These are phyloP conservation scores for Theonella swinhoei DNA, from an alignment of 37 sponge, comb jelly and placozoan genomes.

Conservation along the genomic window DNA sequence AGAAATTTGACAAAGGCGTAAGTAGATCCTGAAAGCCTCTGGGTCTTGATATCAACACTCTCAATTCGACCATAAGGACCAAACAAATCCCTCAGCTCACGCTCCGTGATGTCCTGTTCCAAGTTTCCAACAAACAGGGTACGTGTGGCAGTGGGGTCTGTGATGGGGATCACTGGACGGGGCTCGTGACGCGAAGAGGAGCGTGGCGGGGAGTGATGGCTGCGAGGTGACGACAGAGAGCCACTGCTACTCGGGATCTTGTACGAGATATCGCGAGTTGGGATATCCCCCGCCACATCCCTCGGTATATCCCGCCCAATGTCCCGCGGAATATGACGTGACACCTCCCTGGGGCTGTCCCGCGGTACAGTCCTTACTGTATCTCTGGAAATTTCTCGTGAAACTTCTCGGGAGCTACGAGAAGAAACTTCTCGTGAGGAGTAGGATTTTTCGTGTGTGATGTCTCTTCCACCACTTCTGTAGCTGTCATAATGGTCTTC, in stretches of 20 bases:
- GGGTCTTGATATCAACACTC: conserved; percentile 87
- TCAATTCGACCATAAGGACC: conserved; percentile 86
- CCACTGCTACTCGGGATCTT: neutral
- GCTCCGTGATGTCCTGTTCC: conserved; percentile 77
- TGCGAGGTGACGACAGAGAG: neutral
- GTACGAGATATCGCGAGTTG: conserved; percentile 29
- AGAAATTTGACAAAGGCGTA: conserved; percentile 95
- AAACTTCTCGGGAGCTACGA: neutral
- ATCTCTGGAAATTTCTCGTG: neutral
- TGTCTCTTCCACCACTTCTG: neutral
- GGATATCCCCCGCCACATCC: neutral
- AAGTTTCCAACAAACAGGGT: conserved; percentile 97
- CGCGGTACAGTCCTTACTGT: too few relatives aligned
- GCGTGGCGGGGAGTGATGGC: conserved; percentile 13
- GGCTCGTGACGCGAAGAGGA: neutral
- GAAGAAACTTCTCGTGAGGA: neutral
- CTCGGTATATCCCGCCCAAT: neutral
- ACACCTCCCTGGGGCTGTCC: neutral
- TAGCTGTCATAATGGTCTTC: neutral
- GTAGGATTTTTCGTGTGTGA: neutral
- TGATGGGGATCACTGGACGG: conserved; percentile 9
- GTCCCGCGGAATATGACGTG: neutral
- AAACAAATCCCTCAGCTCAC: conserved; percentile 85
- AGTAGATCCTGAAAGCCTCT: conserved; percentile 41
- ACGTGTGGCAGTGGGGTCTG: conserved; percentile 82